phyloP scores from a whole-genome alignment of 2,797 vertebrate species.

The Florisuga fusca region DNA sequence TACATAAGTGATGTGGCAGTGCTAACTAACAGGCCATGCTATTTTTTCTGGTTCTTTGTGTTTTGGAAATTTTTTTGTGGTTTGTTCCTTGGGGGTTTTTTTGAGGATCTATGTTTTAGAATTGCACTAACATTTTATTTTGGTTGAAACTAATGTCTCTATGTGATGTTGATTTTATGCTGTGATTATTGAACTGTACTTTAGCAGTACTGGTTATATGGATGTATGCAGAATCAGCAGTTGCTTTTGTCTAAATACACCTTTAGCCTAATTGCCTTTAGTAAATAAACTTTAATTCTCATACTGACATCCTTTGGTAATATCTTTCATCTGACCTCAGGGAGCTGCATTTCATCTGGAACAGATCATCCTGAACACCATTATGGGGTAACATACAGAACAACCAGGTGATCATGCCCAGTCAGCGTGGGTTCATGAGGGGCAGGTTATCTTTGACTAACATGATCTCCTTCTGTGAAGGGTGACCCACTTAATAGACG shows the following conservation, averaged over 20 bases:
- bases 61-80: not conserved
- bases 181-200: not conserved
- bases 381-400: no score
- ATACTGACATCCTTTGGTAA: not conserved
- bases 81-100: fast-evolving
- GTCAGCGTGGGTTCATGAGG: no score
- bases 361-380: no score
- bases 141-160: not conserved
- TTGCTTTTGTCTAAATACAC: not conserved
- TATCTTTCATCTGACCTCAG: not conserved
- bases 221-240: not conserved
- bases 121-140: not conserved
- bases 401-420: no score
- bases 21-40: not conserved
- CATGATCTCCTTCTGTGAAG: no score
- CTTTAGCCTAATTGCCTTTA: not conserved
- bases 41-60: not conserved
- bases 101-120: not conserved
- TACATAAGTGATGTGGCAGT: not conserved
- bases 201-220: not conserved
- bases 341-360: not conserved
- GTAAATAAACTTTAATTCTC: not conserved
- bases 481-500: no score
- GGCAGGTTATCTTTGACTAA: no score
- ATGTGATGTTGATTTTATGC: not conserved